A percentile compares a stretch with the other conserved stretches of the same genome.
Evolutionary conservation across 2,797 vertebrate species (phyloP).

Genomic region (Gouania willdenowi): DNA sequence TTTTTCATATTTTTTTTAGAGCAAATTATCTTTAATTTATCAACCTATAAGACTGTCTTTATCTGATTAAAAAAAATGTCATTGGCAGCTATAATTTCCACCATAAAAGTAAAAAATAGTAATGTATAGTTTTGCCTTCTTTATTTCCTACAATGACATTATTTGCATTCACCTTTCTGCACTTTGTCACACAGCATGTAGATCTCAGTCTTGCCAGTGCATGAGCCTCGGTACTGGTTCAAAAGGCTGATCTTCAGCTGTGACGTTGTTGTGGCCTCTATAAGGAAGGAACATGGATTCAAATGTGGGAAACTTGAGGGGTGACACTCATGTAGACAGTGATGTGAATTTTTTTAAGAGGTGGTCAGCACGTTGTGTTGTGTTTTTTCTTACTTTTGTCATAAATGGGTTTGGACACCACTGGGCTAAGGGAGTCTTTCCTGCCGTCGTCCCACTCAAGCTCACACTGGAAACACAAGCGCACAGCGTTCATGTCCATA

Average conservation of each 20-base stretch:
- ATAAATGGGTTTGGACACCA: conserved; percentile 88
- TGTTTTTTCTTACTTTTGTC: conserved; percentile 85
- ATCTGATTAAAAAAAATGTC: too few relatives aligned
- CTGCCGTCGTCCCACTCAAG: conserved; percentile 76
- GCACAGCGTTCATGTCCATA: conserved; percentile 94
- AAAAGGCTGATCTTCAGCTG: conserved; percentile 87
- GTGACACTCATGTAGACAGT: too few relatives aligned
- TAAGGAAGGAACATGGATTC: background rate
- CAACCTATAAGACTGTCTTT: too few relatives aligned
- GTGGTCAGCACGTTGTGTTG: too few relatives aligned
- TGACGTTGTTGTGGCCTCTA: conserved; percentile 89
- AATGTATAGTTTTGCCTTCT: too few relatives aligned
- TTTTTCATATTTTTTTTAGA: too few relatives aligned
- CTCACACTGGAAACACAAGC: conserved; percentile 91
- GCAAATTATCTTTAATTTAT: too few relatives aligned
- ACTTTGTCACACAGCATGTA: conserved; percentile 95
- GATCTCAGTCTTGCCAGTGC: conserved; percentile 84
- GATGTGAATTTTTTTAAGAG: too few relatives aligned
- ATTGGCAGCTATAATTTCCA: too few relatives aligned
- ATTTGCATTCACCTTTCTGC: conserved; percentile 85
- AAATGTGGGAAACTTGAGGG: background rate
- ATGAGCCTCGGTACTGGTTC: conserved; percentile 80
- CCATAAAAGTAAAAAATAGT: too few relatives aligned
- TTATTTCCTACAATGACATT: too few relatives aligned
- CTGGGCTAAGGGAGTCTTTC: conserved; percentile 71